These are phyloP conservation scores for Subanguina moxae DNA, from an alignment of 1,140 invertebrate species.

Conservation along the genomic window DNA sequence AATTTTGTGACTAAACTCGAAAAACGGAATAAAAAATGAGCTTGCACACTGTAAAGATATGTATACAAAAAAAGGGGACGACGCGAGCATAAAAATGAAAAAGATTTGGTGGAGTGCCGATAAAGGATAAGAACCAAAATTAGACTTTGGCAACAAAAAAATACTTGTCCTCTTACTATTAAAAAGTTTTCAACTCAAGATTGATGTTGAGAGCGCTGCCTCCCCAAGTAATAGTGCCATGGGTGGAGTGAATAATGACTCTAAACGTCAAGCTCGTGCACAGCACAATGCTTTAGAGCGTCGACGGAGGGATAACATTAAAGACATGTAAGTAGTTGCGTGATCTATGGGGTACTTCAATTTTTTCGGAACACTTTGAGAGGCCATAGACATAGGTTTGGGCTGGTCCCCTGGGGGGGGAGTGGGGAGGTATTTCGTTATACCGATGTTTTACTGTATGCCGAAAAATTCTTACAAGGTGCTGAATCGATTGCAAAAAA, in stretches of 20 bases:
- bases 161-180: too few species aligned
- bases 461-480: too few species aligned
- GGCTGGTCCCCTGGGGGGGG: not conserved
- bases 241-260: slow-evolving; percentile 19
- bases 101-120: too few species aligned
- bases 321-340: slow-evolving; percentile 35
- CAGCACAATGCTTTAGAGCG: slow-evolving; percentile 47
- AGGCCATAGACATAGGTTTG: slow-evolving; percentile 3
- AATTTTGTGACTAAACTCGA: too few species aligned
- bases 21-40: too few species aligned
- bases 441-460: too few species aligned
- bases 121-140: too few species aligned
- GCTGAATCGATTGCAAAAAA: too few species aligned
- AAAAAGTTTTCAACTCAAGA: slow-evolving; percentile 22
- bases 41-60: too few species aligned
- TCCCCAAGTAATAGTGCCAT: slow-evolving; percentile 19
- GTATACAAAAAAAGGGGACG: too few species aligned
- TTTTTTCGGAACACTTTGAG: slow-evolving; percentile 11
- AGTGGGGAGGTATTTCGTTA: not conserved
- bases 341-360: slow-evolving; percentile 16
- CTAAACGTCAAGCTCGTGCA: slow-evolving; percentile 29
- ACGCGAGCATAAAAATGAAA: too few species aligned
- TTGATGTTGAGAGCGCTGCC: slow-evolving; percentile 28
- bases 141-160: too few species aligned
- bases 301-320: slow-evolving; percentile 48